phyloP scores from a whole-genome alignment of 2,888 invertebrate genomes.

The Tenthredo distinguenda region DNA sequence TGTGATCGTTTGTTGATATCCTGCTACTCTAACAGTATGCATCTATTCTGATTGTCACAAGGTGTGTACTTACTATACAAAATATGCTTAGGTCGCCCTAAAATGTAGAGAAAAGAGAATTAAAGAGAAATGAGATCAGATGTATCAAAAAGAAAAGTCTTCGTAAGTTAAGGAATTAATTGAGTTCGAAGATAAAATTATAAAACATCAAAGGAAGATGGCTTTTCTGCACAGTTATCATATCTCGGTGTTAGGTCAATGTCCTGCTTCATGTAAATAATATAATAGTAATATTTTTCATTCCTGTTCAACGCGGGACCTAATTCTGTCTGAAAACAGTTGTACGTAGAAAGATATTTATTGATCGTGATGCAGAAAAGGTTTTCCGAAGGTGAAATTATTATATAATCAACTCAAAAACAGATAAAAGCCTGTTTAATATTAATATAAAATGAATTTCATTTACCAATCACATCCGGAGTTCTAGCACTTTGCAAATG shows the following conservation, averaged over 20 bases:
- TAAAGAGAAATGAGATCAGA: slow-evolving; percentile 38
- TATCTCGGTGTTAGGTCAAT: neutral
- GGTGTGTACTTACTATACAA: slow-evolving; percentile 74
- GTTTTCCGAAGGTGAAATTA: neutral
- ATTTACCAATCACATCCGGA: slow-evolving; percentile 84
- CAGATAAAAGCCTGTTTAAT: neutral
- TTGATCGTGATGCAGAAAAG: neutral
- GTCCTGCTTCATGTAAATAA: neutral
- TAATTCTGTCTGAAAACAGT: neutral
- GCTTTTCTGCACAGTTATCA: neutral
- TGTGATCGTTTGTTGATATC: neutral
- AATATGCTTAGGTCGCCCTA: slow-evolving; percentile 76
- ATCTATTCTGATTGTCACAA: slow-evolving; percentile 55
- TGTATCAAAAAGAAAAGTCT: slow-evolving; percentile 29
- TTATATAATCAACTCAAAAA: slow-evolving; percentile 9
- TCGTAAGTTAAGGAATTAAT: slow-evolving; percentile 22
- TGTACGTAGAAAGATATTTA: neutral
- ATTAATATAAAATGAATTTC: slow-evolving; percentile 55
- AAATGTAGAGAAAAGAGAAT: slow-evolving; percentile 61
- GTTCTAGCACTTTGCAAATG: slow-evolving; percentile 90
- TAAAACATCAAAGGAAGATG: neutral
- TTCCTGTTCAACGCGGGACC: neutral
- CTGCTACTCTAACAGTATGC: slow-evolving; percentile 44
- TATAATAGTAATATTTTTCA: neutral
- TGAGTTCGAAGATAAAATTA: slow-evolving; percentile 1